A percentile compares a stretch with the other conserved stretches of the same genome.
These are phyloP conservation scores for Oryctes rhinoceros DNA, from an alignment of 1,140 invertebrate species.

Conservation along the genomic window DNA sequence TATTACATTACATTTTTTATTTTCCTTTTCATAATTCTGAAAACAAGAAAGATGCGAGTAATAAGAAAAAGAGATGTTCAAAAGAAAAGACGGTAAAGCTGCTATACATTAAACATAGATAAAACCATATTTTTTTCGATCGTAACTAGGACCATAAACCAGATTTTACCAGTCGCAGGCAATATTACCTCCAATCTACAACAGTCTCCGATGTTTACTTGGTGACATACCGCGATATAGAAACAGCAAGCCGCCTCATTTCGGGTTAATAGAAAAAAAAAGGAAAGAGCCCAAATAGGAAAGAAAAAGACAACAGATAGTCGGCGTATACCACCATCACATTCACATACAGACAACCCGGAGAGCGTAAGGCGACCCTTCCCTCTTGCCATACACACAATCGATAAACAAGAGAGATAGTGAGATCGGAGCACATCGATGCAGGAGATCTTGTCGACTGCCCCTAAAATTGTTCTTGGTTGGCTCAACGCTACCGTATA, in stretches of 20 bases:
- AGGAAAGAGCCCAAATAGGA: background rate
- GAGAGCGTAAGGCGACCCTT: too few species aligned
- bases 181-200: background rate
- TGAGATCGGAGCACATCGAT: background rate
- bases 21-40: too few species aligned
- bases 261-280: background rate
- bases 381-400: background rate
- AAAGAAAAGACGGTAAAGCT: background rate
- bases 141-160: too few species aligned
- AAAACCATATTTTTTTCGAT: background rate
- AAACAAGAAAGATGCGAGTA: too few species aligned
- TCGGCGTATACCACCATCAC: background rate
- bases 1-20: too few species aligned
- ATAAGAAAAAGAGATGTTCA: too few species aligned
- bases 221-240: background rate
- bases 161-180: background rate
- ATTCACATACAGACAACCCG: background rate
- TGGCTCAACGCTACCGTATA: background rate
- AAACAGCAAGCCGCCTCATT: background rate
- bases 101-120: background rate
- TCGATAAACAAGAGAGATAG: constrained; percentile 16
- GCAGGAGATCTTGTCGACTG: background rate
- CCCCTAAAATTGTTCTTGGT: background rate
- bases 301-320: background rate
- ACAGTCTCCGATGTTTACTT: constrained; percentile 4